Percentiles rank a stretch among this genome's conserved stretches.
phyloP scores from a whole-genome alignment of 2,888 invertebrate genomes.

The Bembecia ichneumoniformis region DNA sequence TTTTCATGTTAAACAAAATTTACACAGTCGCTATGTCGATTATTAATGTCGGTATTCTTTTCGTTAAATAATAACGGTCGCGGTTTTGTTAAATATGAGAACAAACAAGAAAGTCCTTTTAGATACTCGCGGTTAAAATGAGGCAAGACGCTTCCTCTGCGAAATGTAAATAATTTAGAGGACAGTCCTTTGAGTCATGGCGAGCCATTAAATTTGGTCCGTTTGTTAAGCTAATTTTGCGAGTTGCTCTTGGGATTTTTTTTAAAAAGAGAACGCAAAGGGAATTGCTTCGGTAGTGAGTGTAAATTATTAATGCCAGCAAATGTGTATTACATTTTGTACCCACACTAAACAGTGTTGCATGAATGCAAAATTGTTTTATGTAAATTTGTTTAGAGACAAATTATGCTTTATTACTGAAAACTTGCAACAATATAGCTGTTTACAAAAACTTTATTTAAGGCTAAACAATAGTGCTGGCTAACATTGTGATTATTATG shows the following conservation, averaged over 20 bases:
- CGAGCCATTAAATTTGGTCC: slow-evolving; percentile 45
- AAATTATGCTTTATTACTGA: too few relatives aligned
- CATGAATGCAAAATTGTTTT: too few relatives aligned
- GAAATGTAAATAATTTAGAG: slow-evolving; percentile 52
- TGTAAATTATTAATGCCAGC: neutral
- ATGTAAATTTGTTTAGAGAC: too few relatives aligned
- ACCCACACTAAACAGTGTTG: too few relatives aligned
- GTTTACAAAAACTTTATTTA: too few relatives aligned
- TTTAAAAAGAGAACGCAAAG: slow-evolving; percentile 11
- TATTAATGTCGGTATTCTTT: too few relatives aligned
- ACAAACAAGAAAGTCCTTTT: slow-evolving; percentile 1
- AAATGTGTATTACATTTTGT: neutral
- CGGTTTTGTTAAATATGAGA: neutral
- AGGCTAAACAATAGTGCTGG: too few relatives aligned
- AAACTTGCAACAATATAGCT: too few relatives aligned
- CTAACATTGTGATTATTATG: too few relatives aligned
- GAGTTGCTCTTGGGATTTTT: slow-evolving; percentile 44
- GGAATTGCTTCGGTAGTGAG: neutral
- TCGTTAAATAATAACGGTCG: neutral
- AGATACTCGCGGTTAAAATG: slow-evolving; percentile 26
- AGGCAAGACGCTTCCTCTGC: slow-evolving; percentile 33
- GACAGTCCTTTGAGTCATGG: slow-evolving; percentile 41
- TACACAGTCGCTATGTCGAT: too few relatives aligned
- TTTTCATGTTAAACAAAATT: too few relatives aligned
- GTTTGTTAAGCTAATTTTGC: slow-evolving; percentile 53